Conservation (phyloP, 2,797 vertebrate genomes). For the Sebastes nivosus region DNA sequence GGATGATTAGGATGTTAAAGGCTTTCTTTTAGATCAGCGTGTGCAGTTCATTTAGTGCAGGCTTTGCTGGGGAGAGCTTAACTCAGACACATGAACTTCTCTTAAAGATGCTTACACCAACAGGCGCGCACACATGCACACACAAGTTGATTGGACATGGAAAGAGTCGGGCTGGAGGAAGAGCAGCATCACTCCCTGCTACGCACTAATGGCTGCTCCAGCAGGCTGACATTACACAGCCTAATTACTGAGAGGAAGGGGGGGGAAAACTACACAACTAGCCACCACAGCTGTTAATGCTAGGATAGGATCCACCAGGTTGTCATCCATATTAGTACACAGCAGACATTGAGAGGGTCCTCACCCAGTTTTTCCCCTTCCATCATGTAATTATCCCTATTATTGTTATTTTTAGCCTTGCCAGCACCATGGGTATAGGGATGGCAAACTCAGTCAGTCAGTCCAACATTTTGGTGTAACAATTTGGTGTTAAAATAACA, state of each 20-base stretch:
- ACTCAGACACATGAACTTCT: slow-evolving; percentile 8
- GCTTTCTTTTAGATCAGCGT: slow-evolving; percentile 11
- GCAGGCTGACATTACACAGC: slow-evolving; percentile 18
- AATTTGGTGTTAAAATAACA: not conserved
- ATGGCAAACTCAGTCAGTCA: not conserved
- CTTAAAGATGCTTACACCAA: not conserved
- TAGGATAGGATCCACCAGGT: not conserved
- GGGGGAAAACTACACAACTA: not conserved
- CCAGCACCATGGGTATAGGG: not conserved
- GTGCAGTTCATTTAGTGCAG: slow-evolving; percentile 5
- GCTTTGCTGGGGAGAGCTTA: slow-evolving; percentile 1
- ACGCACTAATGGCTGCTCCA: slow-evolving; percentile 26
- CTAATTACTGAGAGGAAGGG: slow-evolving; percentile 40
- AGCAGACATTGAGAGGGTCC: not conserved
- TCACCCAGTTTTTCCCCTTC: not conserved
- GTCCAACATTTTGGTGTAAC: not conserved
- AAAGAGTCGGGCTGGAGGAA: not conserved
- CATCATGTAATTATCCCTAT: not conserved
- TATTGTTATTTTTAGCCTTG: not conserved
- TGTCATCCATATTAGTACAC: not conserved
- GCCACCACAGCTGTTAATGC: not conserved
- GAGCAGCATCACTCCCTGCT: not conserved
- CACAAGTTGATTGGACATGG: not conserved
- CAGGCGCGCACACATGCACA: not conserved
- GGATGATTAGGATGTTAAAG: slow-evolving; percentile 48